Evolutionary conservation across 2,113 vertebrate genomes (phyloP).

Genomic region (Camelus dromedarius): DNA sequence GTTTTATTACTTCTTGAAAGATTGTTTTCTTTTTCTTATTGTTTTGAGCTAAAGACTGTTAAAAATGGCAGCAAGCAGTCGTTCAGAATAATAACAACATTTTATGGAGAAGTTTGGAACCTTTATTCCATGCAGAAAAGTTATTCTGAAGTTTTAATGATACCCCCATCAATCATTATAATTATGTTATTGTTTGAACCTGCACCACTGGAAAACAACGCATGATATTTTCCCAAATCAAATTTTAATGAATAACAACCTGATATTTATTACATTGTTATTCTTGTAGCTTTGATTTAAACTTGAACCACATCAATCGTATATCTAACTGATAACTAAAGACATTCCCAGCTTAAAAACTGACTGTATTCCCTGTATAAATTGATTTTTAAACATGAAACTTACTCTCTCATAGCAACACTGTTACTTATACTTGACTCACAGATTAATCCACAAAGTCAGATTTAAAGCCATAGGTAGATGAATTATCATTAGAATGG

Average conservation of each 20-base stretch:
- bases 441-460: neutral
- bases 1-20: conserved; percentile 61
- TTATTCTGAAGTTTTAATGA: conserved; percentile 70
- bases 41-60: conserved; percentile 52
- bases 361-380: neutral
- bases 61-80: neutral
- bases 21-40: conserved; percentile 62
- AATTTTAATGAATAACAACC: conserved; percentile 63
- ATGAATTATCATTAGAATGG: too few species aligned
- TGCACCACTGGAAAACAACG: neutral
- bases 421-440: neutral
- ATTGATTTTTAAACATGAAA: conserved; percentile 31
- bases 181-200: conserved; percentile 61
- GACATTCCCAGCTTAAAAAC: neutral
- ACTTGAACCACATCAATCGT: neutral
- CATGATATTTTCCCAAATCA: neutral
- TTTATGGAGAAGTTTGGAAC: conserved; percentile 59
- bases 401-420: neutral
- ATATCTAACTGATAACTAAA: conserved; percentile 64
- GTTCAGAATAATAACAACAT: conserved; percentile 42
- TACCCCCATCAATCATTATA: conserved; percentile 51
- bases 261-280: conserved; percentile 56
- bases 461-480: neutral
- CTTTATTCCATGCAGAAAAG: conserved; percentile 54
- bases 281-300: conserved; percentile 60